Evolutionary conservation across 37 sponge, comb jelly and placozoan species (phyloP).

Genomic region (Halichondria panicea): DNA sequence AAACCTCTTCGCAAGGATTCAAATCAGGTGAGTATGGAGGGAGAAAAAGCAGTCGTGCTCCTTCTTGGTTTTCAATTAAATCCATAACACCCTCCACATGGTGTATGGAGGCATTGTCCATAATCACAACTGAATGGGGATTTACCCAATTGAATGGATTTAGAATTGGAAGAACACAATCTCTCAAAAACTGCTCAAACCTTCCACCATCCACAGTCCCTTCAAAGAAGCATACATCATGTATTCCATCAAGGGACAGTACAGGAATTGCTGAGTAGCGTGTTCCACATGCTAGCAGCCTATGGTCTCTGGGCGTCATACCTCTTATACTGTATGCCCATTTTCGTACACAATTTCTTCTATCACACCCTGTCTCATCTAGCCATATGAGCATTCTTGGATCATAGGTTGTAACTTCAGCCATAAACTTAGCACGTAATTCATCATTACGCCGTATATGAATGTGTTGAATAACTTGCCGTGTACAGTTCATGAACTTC

Average conservation of each 20-base stretch:
- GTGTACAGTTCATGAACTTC: conserved; percentile 17
- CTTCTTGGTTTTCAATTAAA: conserved; percentile 24
- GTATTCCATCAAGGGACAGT: conserved; percentile 23
- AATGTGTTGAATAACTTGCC: conserved; percentile 11
- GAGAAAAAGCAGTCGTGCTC: conserved; percentile 11
- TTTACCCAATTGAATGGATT: conserved; percentile 25
- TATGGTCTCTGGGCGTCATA: conserved; percentile 8
- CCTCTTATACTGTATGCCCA: conserved; percentile 16
- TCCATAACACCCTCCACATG: conserved; percentile 15
- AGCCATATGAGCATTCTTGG: conserved; percentile 25
- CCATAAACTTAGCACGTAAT: conserved; percentile 9
- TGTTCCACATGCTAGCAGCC: conserved; percentile 11
- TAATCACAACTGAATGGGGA: conserved; percentile 13
- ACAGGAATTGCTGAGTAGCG: conserved; percentile 34
- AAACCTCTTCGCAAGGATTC: conserved; percentile 29
- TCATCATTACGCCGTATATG: conserved; percentile 18
- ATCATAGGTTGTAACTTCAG: conserved; percentile 26
- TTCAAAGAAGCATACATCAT: conserved; percentile 11
- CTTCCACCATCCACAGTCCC: conserved; percentile 27
- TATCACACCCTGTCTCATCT: conserved; percentile 35
- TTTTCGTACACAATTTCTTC: conserved; percentile 19
- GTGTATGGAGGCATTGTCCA: conserved; percentile 40
- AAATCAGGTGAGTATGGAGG: conserved; percentile 45
- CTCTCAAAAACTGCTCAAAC: conserved; percentile 12
- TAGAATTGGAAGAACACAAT: conserved; percentile 13